Evolutionary conservation across 1,140 invertebrate species (phyloP).

Genomic region (Conus ventricosus): DNA sequence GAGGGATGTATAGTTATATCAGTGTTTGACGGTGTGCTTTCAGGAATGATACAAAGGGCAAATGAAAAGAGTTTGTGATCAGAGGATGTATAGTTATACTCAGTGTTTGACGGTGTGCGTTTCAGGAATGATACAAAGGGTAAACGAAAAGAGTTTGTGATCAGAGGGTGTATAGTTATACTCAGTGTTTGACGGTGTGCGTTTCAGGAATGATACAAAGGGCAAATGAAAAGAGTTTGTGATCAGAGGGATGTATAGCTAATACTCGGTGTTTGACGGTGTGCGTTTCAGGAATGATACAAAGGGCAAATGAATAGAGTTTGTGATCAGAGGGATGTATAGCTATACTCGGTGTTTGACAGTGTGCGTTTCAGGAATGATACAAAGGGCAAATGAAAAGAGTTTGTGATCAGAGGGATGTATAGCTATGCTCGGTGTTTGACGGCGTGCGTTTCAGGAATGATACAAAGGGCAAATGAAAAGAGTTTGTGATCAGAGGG

Average conservation of each 20-base stretch:
- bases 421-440: too few relatives aligned
- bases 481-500: slow-evolving; percentile 77
- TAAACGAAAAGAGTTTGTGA: too few relatives aligned
- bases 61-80: slow-evolving; percentile 92
- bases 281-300: slow-evolving; percentile 89
- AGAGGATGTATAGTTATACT: too few relatives aligned
- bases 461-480: slow-evolving; percentile 97
- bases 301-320: slow-evolving; percentile 93
- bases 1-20: slow-evolving; percentile 76
- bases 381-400: slow-evolving; percentile 96
- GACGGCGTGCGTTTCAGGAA: slow-evolving; percentile 77
- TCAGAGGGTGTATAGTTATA: too few relatives aligned
- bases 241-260: slow-evolving; percentile 76
- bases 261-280: background rate
- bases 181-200: too few relatives aligned
- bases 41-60: slow-evolving; percentile 96
- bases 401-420: slow-evolving; percentile 89
- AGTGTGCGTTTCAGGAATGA: slow-evolving; percentile 83
- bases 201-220: too few relatives aligned
- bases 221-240: too few relatives aligned
- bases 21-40: background rate
- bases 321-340: slow-evolving; percentile 82
- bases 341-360: too few relatives aligned
- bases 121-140: too few relatives aligned
- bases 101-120: too few relatives aligned